Evolutionary conservation across 2,888 invertebrate species (phyloP).

Genomic region (Trichopoda pennipes): DNA sequence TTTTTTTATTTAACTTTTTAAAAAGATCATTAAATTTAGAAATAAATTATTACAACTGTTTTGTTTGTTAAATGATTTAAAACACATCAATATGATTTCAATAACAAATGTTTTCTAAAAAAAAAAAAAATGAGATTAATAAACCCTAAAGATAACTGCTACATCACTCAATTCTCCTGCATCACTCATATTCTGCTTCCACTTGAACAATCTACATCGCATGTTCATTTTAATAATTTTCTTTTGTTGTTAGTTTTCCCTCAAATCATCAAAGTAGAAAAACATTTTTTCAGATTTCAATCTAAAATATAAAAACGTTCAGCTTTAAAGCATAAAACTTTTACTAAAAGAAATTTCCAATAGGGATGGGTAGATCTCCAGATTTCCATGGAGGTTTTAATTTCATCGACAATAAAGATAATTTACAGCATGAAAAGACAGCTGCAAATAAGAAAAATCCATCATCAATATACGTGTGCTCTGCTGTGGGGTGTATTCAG

Average conservation of each 20-base stretch:
- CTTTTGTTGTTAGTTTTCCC: constrained; percentile 1
- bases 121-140: constrained; percentile 41
- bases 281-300: neutral
- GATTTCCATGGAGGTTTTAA: too few relatives aligned
- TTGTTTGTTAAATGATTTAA: constrained; percentile 44
- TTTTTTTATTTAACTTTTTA: too few relatives aligned
- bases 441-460: too few relatives aligned
- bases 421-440: too few relatives aligned
- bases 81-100: constrained; percentile 32
- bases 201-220: constrained; percentile 3
- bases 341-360: too few relatives aligned
- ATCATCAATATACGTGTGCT: too few relatives aligned
- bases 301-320: neutral
- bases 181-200: neutral
- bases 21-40: neutral
- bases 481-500: too few relatives aligned
- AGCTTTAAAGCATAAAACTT: neutral
- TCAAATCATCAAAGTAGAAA: too few relatives aligned
- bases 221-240: constrained; percentile 8
- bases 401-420: too few relatives aligned
- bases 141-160: constrained; percentile 7
- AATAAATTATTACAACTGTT: neutral
- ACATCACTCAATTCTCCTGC: neutral
- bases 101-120: constrained; percentile 12
- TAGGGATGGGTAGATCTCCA: too few relatives aligned